Conservation (phyloP, 1,140 invertebrate genomes). For the Rhopalosiphum maidis region DNA sequence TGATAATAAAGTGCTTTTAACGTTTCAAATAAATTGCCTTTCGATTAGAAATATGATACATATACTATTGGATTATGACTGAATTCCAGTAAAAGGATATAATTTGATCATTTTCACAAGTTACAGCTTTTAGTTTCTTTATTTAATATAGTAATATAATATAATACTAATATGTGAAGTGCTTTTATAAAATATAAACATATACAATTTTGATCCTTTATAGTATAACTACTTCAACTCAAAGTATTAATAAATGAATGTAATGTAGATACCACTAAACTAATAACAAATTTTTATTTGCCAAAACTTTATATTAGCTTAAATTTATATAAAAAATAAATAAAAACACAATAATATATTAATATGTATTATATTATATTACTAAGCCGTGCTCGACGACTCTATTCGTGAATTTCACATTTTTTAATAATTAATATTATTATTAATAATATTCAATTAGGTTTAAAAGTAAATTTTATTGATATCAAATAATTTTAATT, state of each 20-base stretch:
- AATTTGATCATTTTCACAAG: background rate
- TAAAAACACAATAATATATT: background rate
- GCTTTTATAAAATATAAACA: background rate
- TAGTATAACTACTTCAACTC: background rate
- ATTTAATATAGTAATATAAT: background rate
- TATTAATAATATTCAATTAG: too few species aligned
- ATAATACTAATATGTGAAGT: background rate
- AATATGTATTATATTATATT: too few species aligned
- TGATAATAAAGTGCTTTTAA: background rate
- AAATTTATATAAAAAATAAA: background rate
- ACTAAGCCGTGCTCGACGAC: background rate
- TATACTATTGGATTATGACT: background rate
- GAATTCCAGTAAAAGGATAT: background rate
- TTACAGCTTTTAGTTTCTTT: background rate
- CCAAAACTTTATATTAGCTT: too few species aligned
- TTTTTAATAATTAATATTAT: too few species aligned
- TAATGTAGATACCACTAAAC: background rate
- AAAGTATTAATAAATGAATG: background rate
- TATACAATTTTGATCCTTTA: background rate
- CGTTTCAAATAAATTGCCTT: background rate
- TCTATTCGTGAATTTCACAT: background rate
- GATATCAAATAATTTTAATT: background rate
- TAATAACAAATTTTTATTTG: background rate
- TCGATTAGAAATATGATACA: constrained; percentile 16
- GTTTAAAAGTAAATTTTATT: background rate